Evolutionary conservation across 2,888 invertebrate genomes (phyloP), one percentile per base, ranked within the genome.

Genomic region (Erebia ligea): DNA sequence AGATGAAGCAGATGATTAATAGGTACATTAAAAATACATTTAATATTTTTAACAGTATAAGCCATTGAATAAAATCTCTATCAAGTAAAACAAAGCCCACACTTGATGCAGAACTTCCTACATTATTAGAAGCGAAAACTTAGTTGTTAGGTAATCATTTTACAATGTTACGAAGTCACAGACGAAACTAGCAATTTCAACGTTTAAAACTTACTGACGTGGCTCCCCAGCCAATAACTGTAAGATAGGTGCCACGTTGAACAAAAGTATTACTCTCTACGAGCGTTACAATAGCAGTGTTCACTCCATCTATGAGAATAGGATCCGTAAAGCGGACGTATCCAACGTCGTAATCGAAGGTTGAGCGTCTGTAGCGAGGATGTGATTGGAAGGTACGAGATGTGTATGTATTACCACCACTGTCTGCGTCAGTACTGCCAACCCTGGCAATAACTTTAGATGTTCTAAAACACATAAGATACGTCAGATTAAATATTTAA

Each of bases 371-470:
- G 78, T 91, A 95, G 0, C 75, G 66, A 0, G 90, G 89, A 73
- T 95, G 94, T 2, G 76, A 76, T 1, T 67, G 76, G 40, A 89
- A 81, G 1, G 67, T 57, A 0, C 77, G 79, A 0, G 93, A 81
- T 1, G 80, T 76, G 68, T 94, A 92, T 69, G 83, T 56, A 0
- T 71, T 77, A 0, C 94, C 94, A 1, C 92, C 94, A 2, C 72
- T 76, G 8, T 84, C 75, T 0, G 86, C 73, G 1, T 82, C 66
- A 0, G 87, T 81, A 63, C 92, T 92, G 0, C 94, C 94, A 21
- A 89, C 87, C 65, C 93, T 85, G 1, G 94, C 80, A 15, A 74
- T 78, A 0, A 77, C 83, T 70, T 72, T 74, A 62, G 72, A 42
- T 1, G 85, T 17, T 10, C 61, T 61, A 42, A 11, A 61, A 61